phyloP scores from a whole-genome alignment of 1,140 invertebrate species.

The Polyergus mexicanus region DNA sequence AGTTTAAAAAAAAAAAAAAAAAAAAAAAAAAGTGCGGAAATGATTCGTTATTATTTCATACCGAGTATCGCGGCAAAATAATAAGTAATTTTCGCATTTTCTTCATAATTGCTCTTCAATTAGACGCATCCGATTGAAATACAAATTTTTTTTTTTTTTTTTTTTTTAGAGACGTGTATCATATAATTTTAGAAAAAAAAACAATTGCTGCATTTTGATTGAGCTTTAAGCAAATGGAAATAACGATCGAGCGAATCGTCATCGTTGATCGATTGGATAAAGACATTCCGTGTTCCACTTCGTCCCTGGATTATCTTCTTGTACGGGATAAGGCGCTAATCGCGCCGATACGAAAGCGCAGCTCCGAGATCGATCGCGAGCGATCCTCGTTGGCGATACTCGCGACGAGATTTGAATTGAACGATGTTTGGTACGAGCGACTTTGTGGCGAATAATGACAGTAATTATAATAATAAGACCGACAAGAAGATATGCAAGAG shows the following conservation, averaged over 20 bases:
- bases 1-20: constrained; percentile 28
- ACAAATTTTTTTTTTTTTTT: too few species aligned
- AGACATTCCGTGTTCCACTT: not conserved
- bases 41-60: constrained; percentile 33
- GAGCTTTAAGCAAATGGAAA: not conserved
- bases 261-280: constrained; percentile 11
- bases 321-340: not conserved
- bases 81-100: constrained; percentile 7
- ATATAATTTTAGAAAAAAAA: not conserved
- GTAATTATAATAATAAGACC: constrained; percentile 64
- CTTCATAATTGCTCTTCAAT: not conserved
- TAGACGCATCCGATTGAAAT: not conserved
- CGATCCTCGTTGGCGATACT: constrained; percentile 7
- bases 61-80: not conserved
- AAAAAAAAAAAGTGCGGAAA: not conserved
- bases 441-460: constrained; percentile 61
- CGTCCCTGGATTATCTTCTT: not conserved
- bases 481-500: constrained; percentile 55
- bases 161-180: not conserved
- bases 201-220: not conserved
- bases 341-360: constrained; percentile 38
- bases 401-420: constrained; percentile 51
- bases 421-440: constrained; percentile 55
- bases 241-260: constrained; percentile 3
- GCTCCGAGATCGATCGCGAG: constrained; percentile 24